A percentile compares a stretch with the other conserved stretches of the same genome.
These are phyloP conservation scores for Steatornis caripensis DNA, from an alignment of 2,113 vertebrate genomes.

Conservation along the genomic window DNA sequence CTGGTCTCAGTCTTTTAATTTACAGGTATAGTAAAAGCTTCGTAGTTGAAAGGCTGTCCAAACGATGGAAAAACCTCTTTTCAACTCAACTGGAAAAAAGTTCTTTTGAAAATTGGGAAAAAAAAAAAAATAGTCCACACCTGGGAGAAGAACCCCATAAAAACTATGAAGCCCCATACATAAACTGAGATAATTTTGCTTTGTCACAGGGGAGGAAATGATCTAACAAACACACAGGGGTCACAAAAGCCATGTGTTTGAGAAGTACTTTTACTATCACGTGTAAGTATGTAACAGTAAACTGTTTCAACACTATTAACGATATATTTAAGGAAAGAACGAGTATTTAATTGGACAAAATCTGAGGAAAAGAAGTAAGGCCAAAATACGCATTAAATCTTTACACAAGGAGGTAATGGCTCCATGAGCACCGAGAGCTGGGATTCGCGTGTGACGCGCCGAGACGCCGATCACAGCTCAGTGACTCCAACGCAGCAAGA, in stretches of 20 bases:
- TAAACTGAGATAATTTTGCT: not conserved
- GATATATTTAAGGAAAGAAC: not conserved
- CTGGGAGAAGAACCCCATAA: not conserved
- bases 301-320: not conserved
- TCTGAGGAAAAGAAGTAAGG: not conserved
- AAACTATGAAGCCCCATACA: not conserved
- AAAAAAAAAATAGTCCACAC: not conserved
- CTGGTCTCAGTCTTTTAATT: not conserved
- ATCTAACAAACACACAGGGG: not conserved
- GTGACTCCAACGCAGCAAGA: not conserved
- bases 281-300: not conserved
- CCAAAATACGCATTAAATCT: not conserved
- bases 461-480: not conserved
- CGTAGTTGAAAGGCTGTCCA: not conserved
- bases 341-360: not conserved
- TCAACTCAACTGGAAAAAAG: not conserved
- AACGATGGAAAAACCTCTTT: not conserved
- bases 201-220: not conserved
- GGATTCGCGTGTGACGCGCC: accelerated
- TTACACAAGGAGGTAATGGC: not conserved
- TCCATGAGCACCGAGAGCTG: not conserved
- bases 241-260: not conserved
- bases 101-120: not conserved
- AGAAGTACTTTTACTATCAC: not conserved
- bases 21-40: not conserved